Base-by-base conservation (phyloP, 2,113 vertebrate species). In the Peromyscus polionotus region DNA sequence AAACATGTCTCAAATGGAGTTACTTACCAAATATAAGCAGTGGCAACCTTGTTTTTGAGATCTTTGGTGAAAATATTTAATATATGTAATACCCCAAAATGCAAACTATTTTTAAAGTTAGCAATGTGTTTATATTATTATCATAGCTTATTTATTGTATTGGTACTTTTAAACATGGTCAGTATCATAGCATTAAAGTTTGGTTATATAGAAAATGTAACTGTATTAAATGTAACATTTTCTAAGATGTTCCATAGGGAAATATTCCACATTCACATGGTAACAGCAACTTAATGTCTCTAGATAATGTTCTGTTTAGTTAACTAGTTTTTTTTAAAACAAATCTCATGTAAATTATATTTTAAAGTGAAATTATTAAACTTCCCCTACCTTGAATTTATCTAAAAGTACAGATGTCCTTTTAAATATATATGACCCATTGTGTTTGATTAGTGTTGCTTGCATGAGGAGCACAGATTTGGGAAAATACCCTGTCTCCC, bases 61-160 rank as follows among this genome's bases (percentile, higher is more conserved):
- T 86, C 10, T 67, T 85, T 65, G 76, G 20, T 33, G 42, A 42
- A 59, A 79, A 14, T 90, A 63, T 79, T 92, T 33, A 85, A 8
- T 77, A 75, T 75, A 75, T 73, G 45, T 28, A 80, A 54, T 68
- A 86, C 17, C 85, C 93, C 42, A 77, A 95, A 92, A 92, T 91
- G 61, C 31, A 16, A 88, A 42, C 26, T 92, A 70, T 91, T 75
- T 42, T 3, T 12, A 87, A 79, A 93, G 61, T 61, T 63, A 65
- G 13, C 39, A 70, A 7, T 77, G 24, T 6, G 26, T 31, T 77
- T 79, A 33, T 79, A 51, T 45, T 54, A 51, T 45, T 54, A 33
- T 79, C 28, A 45, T 28, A 48, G 24, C 42, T 54, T 51, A 10
- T 79, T 79, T 79, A 79, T 54, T 79, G 8, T 54, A 51, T 77